These are phyloP conservation scores for Gymnoscopelus braueri DNA, from an alignment of 2,797 vertebrate genomes.

Conservation along the genomic window DNA sequence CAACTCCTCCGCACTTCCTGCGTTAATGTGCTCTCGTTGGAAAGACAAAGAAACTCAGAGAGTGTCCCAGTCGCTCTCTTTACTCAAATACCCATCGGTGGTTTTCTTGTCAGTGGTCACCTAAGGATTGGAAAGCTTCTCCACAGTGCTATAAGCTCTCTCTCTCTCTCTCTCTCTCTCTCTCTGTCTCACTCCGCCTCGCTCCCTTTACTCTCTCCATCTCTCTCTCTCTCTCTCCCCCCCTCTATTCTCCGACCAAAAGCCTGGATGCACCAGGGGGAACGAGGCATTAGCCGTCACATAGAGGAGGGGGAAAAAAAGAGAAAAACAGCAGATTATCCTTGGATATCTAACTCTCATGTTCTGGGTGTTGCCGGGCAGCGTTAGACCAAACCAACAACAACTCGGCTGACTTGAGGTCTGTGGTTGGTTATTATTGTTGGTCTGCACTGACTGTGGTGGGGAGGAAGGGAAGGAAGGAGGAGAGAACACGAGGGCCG, in stretches of 20 bases:
- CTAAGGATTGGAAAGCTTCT: conserved; percentile 70
- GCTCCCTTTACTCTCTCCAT: conserved; percentile 63
- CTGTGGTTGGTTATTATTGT: conserved; percentile 28
- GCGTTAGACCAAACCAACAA: conserved; percentile 72
- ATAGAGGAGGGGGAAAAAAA: conserved; percentile 43
- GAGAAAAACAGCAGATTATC: conserved; percentile 78
- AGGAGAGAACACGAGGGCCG: background rate
- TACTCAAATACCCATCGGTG: conserved; percentile 52
- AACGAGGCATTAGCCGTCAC: conserved; percentile 75
- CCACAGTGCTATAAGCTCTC: conserved; percentile 48
- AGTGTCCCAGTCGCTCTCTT: conserved; percentile 40
- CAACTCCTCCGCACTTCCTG: too few relatives aligned
- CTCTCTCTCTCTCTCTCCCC: conserved; percentile 36
- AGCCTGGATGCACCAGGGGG: conserved; percentile 75
- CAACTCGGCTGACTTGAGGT: conserved; percentile 61
- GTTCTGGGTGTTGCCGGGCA: conserved; percentile 74
- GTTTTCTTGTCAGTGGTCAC: conserved; percentile 67
- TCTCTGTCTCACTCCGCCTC: conserved; percentile 49
- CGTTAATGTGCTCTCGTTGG: conserved; percentile 56
- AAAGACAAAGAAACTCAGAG: too few relatives aligned
- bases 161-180: conserved; percentile 56
- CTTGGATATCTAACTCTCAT: conserved; percentile 76
- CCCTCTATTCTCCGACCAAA: conserved; percentile 77
- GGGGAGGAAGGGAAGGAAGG: background rate
- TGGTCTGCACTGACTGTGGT: too few relatives aligned